Evolutionary conservation across 2,888 invertebrate genomes (phyloP).

Genomic region (Oegoconia quadripuncta): DNA sequence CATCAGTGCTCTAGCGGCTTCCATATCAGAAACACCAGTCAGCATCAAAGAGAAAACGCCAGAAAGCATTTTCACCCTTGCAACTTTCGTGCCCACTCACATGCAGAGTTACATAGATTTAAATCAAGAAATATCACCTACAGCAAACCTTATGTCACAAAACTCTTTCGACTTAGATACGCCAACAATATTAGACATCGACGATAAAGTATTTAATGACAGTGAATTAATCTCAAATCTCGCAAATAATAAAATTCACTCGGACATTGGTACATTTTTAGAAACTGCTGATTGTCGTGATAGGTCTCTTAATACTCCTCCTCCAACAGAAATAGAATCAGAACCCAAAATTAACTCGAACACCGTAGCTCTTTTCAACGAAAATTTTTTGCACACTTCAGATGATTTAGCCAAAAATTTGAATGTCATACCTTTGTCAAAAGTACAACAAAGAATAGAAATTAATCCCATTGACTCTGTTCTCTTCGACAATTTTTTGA

Average conservation of each 20-base stretch:
- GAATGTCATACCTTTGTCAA: neutral
- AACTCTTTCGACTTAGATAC: conserved; percentile 57
- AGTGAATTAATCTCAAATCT: conserved; percentile 63
- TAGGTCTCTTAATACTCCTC: conserved; percentile 60
- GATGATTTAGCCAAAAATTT: neutral
- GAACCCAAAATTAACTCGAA: conserved; percentile 70
- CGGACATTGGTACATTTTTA: conserved; percentile 38
- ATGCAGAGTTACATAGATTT: conserved; percentile 81
- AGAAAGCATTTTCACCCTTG: conserved; percentile 75
- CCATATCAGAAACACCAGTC: conserved; percentile 81
- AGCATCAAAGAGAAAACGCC: conserved; percentile 80
- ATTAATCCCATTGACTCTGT: conserved; percentile 38
- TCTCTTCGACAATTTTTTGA: conserved; percentile 39
- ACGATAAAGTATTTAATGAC: conserved; percentile 66
- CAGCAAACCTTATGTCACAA: conserved; percentile 57
- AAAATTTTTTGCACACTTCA: conserved; percentile 2
- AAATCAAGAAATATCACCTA: conserved; percentile 51
- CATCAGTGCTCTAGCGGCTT: conserved; percentile 83
- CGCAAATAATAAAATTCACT: conserved; percentile 39
- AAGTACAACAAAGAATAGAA: conserved; percentile 1
- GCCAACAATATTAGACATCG: conserved; percentile 58
- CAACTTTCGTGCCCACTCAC: conserved; percentile 81
- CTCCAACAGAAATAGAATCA: conserved; percentile 59
- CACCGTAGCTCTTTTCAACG: conserved; percentile 66
- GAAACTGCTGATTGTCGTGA: conserved; percentile 37